phyloP scores from a whole-genome alignment of 2,888 invertebrate species.

The Oeneis ivallda region DNA sequence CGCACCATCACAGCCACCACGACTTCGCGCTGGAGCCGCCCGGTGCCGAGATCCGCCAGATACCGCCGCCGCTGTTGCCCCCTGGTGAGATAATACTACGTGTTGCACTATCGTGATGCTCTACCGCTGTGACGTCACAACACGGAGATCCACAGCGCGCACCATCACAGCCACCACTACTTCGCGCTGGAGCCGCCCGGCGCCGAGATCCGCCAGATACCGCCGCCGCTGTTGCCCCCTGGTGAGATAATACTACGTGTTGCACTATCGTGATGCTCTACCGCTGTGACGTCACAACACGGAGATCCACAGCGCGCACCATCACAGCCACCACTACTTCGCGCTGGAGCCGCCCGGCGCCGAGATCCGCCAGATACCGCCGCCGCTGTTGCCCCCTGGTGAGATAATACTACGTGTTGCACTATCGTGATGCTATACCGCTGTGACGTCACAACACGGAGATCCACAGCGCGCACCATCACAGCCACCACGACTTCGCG shows the following conservation, averaged over 20 bases:
- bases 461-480: slow-evolving; percentile 13
- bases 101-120: no score
- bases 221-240: slow-evolving; percentile 68
- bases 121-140: no score
- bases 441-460: no score
- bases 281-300: no score
- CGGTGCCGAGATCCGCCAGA: slow-evolving; percentile 62
- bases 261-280: no score
- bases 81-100: slow-evolving; percentile 50
- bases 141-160: neutral
- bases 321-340: slow-evolving; percentile 47
- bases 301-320: slow-evolving; percentile 10
- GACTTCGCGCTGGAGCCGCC: slow-evolving; percentile 66
- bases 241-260: slow-evolving; percentile 47
- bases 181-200: slow-evolving; percentile 66
- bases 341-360: slow-evolving; percentile 67
- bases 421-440: no score
- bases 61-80: slow-evolving; percentile 69
- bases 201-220: slow-evolving; percentile 61
- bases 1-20: slow-evolving; percentile 33
- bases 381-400: slow-evolving; percentile 68
- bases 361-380: slow-evolving; percentile 65
- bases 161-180: slow-evolving; percentile 44
- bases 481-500: slow-evolving; percentile 48
- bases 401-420: neutral